Percentiles rank a stretch among this genome's conserved stretches.
These are phyloP conservation scores for Laspeyria flexula DNA, from an alignment of 2,888 invertebrate genomes.

Conservation along the genomic window DNA sequence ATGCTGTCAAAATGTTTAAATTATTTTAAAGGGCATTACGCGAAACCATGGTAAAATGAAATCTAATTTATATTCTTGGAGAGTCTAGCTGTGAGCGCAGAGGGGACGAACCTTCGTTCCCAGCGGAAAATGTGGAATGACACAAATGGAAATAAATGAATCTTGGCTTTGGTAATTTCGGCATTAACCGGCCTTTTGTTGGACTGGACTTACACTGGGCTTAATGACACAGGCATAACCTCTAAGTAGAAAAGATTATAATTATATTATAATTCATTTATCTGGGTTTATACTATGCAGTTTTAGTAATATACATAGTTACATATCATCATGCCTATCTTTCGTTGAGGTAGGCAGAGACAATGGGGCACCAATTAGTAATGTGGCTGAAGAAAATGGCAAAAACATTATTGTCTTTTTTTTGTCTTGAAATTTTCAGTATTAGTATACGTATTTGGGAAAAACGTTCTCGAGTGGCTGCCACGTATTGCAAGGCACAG, in stretches of 20 bases:
- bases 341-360: too few species aligned
- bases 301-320: too few species aligned
- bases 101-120: conserved; percentile 30
- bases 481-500: too few species aligned
- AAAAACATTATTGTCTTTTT: too few species aligned
- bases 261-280: not conserved
- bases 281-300: too few species aligned
- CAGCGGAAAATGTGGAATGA: conserved; percentile 50
- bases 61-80: conserved; percentile 56
- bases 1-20: conserved; percentile 5
- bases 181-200: conserved; percentile 33
- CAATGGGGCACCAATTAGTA: too few species aligned
- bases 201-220: not conserved
- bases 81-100: conserved; percentile 44
- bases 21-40: conserved; percentile 33
- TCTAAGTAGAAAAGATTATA: not conserved
- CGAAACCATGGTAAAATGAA: conserved; percentile 42
- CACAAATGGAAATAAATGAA: conserved; percentile 65
- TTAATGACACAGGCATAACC: not conserved
- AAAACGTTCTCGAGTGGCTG: too few species aligned
- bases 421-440: too few species aligned
- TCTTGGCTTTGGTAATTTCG: conserved; percentile 43
- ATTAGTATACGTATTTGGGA: too few species aligned
- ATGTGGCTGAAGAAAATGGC: too few species aligned
- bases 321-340: too few species aligned